These are phyloP conservation scores for Temnopleurus reevesii DNA, from an alignment of 53 echinoderm and acorn worm genomes.

Conservation along the genomic window DNA sequence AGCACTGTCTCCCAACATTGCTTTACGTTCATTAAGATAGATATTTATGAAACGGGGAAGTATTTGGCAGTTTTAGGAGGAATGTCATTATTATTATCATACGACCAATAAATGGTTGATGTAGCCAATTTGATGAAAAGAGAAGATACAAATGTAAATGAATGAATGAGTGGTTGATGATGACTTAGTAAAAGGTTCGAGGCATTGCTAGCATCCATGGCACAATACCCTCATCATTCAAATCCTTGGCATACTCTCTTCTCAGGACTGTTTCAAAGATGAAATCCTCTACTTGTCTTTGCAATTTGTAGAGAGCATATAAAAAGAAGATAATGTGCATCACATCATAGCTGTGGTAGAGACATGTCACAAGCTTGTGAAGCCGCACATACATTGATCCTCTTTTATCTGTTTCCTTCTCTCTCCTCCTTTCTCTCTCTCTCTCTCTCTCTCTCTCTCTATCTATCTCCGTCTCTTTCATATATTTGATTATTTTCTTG, in stretches of 20 bases:
- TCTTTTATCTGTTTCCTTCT: background rate
- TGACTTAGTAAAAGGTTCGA: conserved; percentile 14
- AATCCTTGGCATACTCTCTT: background rate
- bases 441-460: background rate
- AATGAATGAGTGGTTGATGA: conserved; percentile 33
- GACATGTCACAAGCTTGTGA: background rate
- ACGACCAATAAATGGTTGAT: no score
- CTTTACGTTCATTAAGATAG: no score
- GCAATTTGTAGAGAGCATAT: background rate
- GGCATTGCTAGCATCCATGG: background rate
- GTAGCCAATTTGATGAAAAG: no score
- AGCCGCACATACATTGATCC: background rate
- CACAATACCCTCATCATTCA: background rate
- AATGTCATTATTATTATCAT: no score
- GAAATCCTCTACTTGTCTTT: background rate
- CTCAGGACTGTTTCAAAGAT: background rate
- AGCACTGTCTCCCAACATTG: no score
- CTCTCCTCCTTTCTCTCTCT: background rate
- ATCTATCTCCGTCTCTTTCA: no score
- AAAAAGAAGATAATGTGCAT: background rate
- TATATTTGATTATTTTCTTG: no score
- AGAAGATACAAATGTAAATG: no score
- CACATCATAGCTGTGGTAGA: background rate
- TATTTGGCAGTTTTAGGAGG: no score
- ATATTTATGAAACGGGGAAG: no score